Evolutionary conservation across 2,888 invertebrate genomes (phyloP), one percentile per base, ranked within the genome.

Genomic region (Deilephila porcellus): DNA sequence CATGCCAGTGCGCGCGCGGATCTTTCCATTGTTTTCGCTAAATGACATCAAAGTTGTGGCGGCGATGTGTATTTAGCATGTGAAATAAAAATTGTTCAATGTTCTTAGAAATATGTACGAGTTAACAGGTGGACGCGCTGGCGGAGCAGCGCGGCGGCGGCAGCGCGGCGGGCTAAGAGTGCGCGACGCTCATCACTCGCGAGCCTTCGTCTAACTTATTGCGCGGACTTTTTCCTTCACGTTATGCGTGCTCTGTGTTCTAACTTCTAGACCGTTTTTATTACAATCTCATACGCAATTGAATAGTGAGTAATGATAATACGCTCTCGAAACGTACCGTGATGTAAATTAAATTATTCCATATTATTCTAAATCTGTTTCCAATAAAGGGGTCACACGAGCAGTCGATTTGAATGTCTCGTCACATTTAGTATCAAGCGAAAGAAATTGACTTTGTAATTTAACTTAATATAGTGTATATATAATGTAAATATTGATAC

Each of bases 21-120:
- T 92, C 90, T 93, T 91, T 91, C 93, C 93, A 94, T 94, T 94
- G 94, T 94, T 91, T 93, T 92, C 91, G 92, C 93, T 94, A 94
- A 94, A 94, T 91, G 93, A 93, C 94, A 91, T 94, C 94, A 93
- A 94, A 94, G 93, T 91, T 91, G 91, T 90, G 87, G 88, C 90
- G 91, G 89, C 89, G 85, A 86, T 83, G 83, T 88, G 88, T 90
- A 90, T 90, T 91, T 88, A 91, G 91, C 88, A 93, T 91, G 91
- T 86, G 90, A 92, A 93, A 88, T 90, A 89, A 91, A 91, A 90
- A 83, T 83, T 85, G 86, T 87, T 82, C 78, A 80, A 80, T 80
- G 79, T 93, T 93, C 92, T 87, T 78, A 89, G 93, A 92, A 93
- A 86, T 79, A 83, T 82, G 83, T 82, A 77, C 74, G 79, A 81